Base-by-base conservation (phyloP, 2,113 vertebrate species). In the Orthonyx spaldingii region DNA sequence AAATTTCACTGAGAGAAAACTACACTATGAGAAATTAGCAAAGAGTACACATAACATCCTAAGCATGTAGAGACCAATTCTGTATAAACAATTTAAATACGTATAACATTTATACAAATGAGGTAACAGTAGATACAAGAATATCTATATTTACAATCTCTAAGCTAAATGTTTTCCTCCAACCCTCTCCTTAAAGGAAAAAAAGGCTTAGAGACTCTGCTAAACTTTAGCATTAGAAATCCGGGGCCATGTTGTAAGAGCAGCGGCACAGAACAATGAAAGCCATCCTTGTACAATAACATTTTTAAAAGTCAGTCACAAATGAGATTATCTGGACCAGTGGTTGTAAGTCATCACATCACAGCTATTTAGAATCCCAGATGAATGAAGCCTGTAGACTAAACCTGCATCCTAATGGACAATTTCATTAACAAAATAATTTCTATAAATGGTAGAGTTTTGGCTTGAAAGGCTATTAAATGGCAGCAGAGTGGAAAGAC, bases 261-360 rank as follows among this genome's bases (percentile, higher is more conserved):
- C 26, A 71, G 17, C 7, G 50, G 17, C 42, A 84, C 13, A 83
- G 10, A 83, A 69, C 13, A 63, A 32, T 3, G 15, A 94, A 88
- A 89, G 7, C 8, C 18, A 21, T 47, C 16, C 20, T 52, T 33
- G 21, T 14, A 80, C 30, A 61, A 1, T 6, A 70, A 65, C 14
- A 49, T 35, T 69, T 84, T 32, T 3, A 57, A 46, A 82, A 56
- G 16, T 49, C 30, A 90, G 59, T 35, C 28, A 65, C 10, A 84
- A 78, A 42, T 7, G 3, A 87, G 16, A 47, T 28, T 9, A 79
- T 37, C 44, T 60, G 30, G 10, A 61, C 19, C 11, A 56, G 41
- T 9, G 64, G 22, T 4, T 41, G 0, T 5, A 95, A 69, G 75
- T 28, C 30, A 55, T 24, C 1, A 0, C 12, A 11, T 53, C 59